A percentile compares a stretch with the other conserved stretches of the same genome.
Conservation (phyloP, 2,888 invertebrate genomes). For the Trypoxylon attenuatum region DNA sequence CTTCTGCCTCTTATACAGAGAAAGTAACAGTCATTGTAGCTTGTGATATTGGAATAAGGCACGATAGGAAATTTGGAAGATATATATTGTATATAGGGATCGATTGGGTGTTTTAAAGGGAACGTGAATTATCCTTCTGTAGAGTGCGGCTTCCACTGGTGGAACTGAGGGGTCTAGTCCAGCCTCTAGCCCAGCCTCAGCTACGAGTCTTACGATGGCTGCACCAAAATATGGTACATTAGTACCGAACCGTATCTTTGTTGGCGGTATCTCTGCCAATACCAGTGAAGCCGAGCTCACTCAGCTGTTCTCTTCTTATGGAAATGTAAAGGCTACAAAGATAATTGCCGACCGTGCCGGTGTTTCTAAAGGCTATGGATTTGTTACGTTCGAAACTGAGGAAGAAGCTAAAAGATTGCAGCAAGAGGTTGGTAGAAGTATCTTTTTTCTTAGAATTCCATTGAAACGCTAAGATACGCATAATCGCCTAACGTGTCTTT, state of each 20-base stretch:
- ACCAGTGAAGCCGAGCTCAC: conserved; percentile 95
- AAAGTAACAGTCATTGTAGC: no score
- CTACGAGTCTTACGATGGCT: conserved; percentile 70
- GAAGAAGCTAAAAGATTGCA: conserved; percentile 87
- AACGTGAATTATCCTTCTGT: conserved; percentile 25
- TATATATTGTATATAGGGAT: no score
- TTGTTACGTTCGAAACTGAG: conserved; percentile 91
- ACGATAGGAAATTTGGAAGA: no score
- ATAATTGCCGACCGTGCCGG: conserved; percentile 96
- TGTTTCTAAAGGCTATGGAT: conserved; percentile 94
- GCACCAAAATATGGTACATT: conserved; percentile 81
- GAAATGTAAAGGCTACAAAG: conserved; percentile 93
- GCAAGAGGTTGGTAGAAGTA: conserved; percentile 82
- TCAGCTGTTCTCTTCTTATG: conserved; percentile 92
- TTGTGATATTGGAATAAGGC: no score
- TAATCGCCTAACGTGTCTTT: background rate
- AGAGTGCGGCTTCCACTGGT: conserved; percentile 72
- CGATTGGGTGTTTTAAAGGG: background rate
- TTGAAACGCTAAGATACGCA: no score
- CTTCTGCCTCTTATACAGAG: no score
- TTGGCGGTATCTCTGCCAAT: conserved; percentile 95
- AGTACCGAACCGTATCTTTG: conserved; percentile 96
- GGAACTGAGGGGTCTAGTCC: conserved; percentile 73
- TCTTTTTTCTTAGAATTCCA: no score
- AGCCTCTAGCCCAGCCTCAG: conserved; percentile 72